Evolutionary conservation across 2,888 invertebrate genomes (phyloP).

Genomic region (Stegophylla sp.): DNA sequence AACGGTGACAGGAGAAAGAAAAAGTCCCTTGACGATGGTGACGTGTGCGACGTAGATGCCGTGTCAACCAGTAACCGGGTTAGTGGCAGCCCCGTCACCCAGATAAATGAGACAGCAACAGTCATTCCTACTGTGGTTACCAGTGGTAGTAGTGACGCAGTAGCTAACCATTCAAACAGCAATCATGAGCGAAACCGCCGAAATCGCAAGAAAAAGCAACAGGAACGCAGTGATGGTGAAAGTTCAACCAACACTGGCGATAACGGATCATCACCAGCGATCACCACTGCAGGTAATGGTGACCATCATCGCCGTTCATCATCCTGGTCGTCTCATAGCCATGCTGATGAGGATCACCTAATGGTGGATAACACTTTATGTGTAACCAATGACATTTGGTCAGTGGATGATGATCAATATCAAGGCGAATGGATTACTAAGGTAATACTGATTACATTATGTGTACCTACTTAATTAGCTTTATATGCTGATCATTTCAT

Average conservation of each 20-base stretch:
- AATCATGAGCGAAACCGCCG: neutral
- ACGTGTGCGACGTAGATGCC: neutral
- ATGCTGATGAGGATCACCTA: neutral
- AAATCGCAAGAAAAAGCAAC: neutral
- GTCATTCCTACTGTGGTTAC: too few relatives aligned
- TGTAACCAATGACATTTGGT: neutral
- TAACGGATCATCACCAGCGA: neutral
- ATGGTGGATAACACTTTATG: neutral
- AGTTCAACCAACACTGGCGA: conserved; percentile 20
- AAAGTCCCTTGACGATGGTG: neutral
- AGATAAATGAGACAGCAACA: too few relatives aligned
- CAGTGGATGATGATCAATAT: neutral
- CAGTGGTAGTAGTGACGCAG: neutral
- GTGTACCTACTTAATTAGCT: too few relatives aligned
- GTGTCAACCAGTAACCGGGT: too few relatives aligned
- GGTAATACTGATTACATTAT: too few relatives aligned
- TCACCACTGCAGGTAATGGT: neutral
- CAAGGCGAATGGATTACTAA: conserved; percentile 48
- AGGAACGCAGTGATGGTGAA: conserved; percentile 10
- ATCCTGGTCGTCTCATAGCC: conserved; percentile 25
- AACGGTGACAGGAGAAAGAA: conserved; percentile 2
- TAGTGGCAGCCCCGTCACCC: neutral
- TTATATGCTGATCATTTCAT: too few relatives aligned
- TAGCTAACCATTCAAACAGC: neutral
- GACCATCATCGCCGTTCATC: conserved; percentile 1